Evolutionary conservation across 2,888 invertebrate species (phyloP), one percentile per base, ranked within the genome.

Genomic region (Tachina grossa): DNA sequence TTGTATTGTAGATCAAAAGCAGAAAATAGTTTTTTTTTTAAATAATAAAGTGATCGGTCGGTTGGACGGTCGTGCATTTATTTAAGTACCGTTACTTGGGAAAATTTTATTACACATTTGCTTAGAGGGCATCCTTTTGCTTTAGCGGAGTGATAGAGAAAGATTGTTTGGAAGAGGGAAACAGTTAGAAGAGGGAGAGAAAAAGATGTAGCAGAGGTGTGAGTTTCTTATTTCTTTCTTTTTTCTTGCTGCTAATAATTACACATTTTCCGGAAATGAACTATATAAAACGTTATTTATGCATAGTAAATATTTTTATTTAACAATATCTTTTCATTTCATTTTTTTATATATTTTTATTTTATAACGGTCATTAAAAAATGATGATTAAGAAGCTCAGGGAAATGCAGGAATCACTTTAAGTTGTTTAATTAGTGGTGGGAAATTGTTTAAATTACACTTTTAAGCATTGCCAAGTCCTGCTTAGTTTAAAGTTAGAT

Each of bases 41-140:
- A 31, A 61, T 49, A 19, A 74, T 72, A 61, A 83, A 51, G 66
- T 82, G 78, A 22, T 84, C 65, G 41, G 16, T 71, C 45, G 55
- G 9, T 19, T n/a, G 76, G 31, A 71, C 55, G 19, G n/a, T 69
- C 53, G 47, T 9, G 31, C 11, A 51, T 61, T 75, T 9, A 65
- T 65, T 83, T 55, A 59, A 49, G 59, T 51, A 63, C 78, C 53
- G 63, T 63, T 83, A 59, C 6, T 71, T 83, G 65, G 51, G 53
- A 75, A 74, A 31, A 71, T 55, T 63, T 31, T 45, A n/a, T 68
- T 59, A 68, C 31, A 31, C 31, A 31, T 45, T 77, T 77, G 81
- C 68, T 81, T 84, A 71, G 68, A 55, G 83, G 83, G 83, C 83
- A 85, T 85, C 85, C 85, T 85, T 85, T 61, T 66, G 6, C 41